phyloP scores from a whole-genome alignment of 1,140 invertebrate species.

The Sarcophaga bullata region DNA sequence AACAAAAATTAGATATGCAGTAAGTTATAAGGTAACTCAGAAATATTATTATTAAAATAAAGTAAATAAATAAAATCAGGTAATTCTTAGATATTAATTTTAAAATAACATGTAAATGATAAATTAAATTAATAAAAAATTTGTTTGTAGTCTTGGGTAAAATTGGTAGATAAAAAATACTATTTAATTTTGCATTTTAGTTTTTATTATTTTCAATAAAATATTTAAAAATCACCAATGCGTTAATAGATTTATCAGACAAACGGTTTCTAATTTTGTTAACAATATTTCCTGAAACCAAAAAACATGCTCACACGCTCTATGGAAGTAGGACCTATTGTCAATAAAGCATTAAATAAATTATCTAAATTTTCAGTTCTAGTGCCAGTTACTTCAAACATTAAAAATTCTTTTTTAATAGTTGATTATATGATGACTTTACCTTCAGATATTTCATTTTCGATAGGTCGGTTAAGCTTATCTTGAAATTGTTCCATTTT shows the following conservation, averaged over 20 bases:
- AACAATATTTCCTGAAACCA: neutral
- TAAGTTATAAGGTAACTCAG: neutral
- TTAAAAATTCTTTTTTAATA: neutral
- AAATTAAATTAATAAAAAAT: neutral
- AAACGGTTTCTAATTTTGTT: slow-evolving; percentile 5
- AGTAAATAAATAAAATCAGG: neutral
- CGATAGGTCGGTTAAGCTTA: neutral
- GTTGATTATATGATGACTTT: slow-evolving; percentile 9
- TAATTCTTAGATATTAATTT: slow-evolving; percentile 3
- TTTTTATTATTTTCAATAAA: slow-evolving; percentile 16
- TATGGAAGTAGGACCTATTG: neutral
- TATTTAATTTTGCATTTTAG: slow-evolving; percentile 10
- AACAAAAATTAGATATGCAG: neutral
- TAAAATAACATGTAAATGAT: neutral
- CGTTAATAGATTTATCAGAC: slow-evolving; percentile 12
- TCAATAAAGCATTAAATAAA: slow-evolving; percentile 15
- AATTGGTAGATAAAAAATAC: neutral
- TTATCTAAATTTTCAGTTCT: slow-evolving; percentile 15
- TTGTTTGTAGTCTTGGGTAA: neutral
- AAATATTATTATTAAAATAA: neutral
- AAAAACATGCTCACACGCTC: neutral
- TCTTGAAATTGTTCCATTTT: slow-evolving; percentile 5
- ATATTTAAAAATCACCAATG: slow-evolving; percentile 4
- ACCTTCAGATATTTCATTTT: neutral
- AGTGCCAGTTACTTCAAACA: neutral